These are phyloP conservation scores for Apoderus coryli DNA, from an alignment of 2,888 invertebrate genomes.

Conservation along the genomic window DNA sequence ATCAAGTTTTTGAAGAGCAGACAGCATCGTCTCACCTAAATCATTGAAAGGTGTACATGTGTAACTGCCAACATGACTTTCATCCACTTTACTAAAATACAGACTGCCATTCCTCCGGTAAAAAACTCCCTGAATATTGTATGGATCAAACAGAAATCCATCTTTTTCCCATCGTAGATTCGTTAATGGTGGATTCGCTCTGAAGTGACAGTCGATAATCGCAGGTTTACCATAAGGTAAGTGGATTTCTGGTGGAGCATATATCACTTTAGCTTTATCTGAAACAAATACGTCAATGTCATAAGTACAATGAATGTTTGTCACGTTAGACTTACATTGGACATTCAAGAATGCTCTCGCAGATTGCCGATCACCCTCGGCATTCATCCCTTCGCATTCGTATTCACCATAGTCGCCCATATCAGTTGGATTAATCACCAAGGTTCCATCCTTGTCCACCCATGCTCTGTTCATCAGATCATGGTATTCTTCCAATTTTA, in stretches of 20 bases:
- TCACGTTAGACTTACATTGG: conserved; percentile 56
- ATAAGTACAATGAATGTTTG: background rate
- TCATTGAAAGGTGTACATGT: conserved; percentile 86
- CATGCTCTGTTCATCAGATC: conserved; percentile 46
- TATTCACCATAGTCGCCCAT: conserved; percentile 80
- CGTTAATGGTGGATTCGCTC: conserved; percentile 81
- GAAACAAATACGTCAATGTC: conserved; percentile 15
- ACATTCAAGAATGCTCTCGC: conserved; percentile 82
- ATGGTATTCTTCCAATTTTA: conserved; percentile 42
- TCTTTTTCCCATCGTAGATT: conserved; percentile 90
- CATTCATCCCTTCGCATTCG: conserved; percentile 67
- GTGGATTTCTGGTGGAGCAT: conserved; percentile 70
- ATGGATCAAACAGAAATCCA: conserved; percentile 78
- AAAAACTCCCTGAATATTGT: conserved; percentile 76
- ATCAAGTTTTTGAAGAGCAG: too few relatives aligned
- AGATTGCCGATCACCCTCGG: conserved; percentile 58
- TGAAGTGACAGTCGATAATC: conserved; percentile 78
- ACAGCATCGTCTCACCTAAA: conserved; percentile 50
- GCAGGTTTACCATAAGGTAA: conserved; percentile 72
- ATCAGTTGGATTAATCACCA: conserved; percentile 61
- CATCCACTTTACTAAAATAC: conserved; percentile 59
- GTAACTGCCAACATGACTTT: conserved; percentile 73
- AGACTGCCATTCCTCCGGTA: conserved; percentile 74
- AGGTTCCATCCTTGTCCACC: conserved; percentile 50
- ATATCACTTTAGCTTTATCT: conserved; percentile 87